phyloP scores from a whole-genome alignment of 2,888 invertebrate genomes.

The Sminthurides aquaticus region DNA sequence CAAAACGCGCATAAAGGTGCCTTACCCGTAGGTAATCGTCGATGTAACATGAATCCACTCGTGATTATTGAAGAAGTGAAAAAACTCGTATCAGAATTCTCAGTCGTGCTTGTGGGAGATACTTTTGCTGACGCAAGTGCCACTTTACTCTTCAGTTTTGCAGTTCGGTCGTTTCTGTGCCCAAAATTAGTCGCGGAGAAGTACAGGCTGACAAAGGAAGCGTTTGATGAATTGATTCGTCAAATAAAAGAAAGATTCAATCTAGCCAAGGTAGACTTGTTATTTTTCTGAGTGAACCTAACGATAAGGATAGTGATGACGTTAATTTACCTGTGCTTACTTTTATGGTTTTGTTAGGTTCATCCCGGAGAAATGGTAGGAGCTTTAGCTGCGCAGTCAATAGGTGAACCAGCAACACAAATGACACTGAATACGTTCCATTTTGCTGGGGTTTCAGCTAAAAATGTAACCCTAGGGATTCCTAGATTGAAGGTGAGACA shows the following conservation, averaged over 20 bases:
- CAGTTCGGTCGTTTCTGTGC: slow-evolving; percentile 52
- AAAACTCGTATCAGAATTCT: neutral
- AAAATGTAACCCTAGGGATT: slow-evolving; percentile 99
- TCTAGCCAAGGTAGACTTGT: slow-evolving; percentile 50
- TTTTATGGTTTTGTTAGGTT: slow-evolving; percentile 44
- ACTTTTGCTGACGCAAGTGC: neutral
- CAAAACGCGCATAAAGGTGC: slow-evolving; percentile 99
- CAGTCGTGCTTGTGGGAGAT: too few species aligned
- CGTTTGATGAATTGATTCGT: slow-evolving; percentile 57
- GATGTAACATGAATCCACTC: too few species aligned
- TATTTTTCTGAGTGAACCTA: too few species aligned
- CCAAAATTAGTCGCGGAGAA: slow-evolving; percentile 53
- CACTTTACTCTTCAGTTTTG: slow-evolving; percentile 52
- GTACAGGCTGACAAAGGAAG: slow-evolving; percentile 51
- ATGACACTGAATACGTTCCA: slow-evolving; percentile 99
- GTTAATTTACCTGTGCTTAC: neutral
- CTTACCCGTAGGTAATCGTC: too few species aligned
- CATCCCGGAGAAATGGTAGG: slow-evolving; percentile 99
- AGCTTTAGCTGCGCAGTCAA: slow-evolving; percentile 93
- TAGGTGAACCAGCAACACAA: slow-evolving; percentile 99
- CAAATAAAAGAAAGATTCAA: slow-evolving; percentile 55
- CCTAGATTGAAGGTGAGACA: slow-evolving; percentile 77
- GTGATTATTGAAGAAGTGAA: slow-evolving; percentile 47
- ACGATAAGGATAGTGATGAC: neutral
- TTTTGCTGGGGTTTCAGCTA: slow-evolving; percentile 99